These are phyloP conservation scores for Scrobipalpa costella DNA, from an alignment of 2,888 invertebrate species.

Conservation along the genomic window DNA sequence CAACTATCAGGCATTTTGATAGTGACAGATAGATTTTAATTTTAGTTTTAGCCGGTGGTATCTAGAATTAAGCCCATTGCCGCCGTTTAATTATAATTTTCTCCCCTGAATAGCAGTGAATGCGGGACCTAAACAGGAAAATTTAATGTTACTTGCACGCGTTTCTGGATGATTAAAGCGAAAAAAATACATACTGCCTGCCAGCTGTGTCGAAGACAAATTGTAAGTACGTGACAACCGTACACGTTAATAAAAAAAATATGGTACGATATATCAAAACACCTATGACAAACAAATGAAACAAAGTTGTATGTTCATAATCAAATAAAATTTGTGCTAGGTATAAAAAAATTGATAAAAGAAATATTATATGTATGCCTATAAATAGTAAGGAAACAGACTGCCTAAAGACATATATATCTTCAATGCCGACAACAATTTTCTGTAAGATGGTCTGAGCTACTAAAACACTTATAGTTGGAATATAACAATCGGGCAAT, in stretches of 20 bases:
- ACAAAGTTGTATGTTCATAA: no score
- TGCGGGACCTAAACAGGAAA: slow-evolving; percentile 63
- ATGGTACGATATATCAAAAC: not conserved
- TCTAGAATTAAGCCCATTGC: no score
- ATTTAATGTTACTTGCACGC: slow-evolving; percentile 63
- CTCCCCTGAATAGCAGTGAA: slow-evolving; percentile 63
- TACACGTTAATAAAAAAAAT: not conserved
- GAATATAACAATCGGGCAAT: not conserved
- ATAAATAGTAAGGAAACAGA: no score
- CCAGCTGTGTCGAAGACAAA: slow-evolving; percentile 34
- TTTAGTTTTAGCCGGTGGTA: no score
- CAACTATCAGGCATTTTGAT: no score
- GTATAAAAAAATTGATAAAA: no score
- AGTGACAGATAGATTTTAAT: no score
- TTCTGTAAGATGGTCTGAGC: not conserved
- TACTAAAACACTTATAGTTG: not conserved
- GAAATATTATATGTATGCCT: no score
- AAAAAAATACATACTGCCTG: slow-evolving; percentile 25
- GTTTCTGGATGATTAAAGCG: slow-evolving; percentile 56
- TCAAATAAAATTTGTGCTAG: no score
- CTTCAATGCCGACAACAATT: no score
- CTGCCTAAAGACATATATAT: no score
- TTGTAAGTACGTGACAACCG: slow-evolving; percentile 31
- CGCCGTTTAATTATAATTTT: slow-evolving; percentile 71
- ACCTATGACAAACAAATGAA: no score